Evolutionary conservation across 2,888 invertebrate species (phyloP).

Genomic region (Carcina quercana): DNA sequence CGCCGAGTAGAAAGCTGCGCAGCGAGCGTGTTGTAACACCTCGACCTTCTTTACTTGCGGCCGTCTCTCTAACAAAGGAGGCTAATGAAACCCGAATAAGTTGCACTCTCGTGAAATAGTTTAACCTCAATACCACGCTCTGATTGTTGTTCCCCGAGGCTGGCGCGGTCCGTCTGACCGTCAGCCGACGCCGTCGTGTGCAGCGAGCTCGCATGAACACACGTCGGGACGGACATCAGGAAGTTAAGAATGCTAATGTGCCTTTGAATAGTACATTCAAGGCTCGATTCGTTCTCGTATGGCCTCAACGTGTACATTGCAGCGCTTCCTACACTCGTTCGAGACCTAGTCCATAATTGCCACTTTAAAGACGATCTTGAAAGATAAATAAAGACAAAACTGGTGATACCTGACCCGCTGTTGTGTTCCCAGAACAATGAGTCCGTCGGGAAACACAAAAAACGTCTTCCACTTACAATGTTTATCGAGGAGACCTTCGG

Average conservation of each 20-base stretch:
- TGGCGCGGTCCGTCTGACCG: conserved; percentile 29
- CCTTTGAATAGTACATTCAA: conserved; percentile 68
- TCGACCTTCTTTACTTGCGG: conserved; percentile 65
- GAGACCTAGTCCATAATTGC: conserved; percentile 23
- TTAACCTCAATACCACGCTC: conserved; percentile 62
- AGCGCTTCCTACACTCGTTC: conserved; percentile 47
- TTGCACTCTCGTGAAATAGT: conserved; percentile 47
- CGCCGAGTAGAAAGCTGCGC: conserved; percentile 68
- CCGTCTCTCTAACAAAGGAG: conserved; percentile 57
- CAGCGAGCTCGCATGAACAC: conserved; percentile 35
- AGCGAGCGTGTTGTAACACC: conserved; percentile 66
- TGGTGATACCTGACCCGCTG: neutral
- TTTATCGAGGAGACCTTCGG: conserved; percentile 32
- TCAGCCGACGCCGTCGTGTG: conserved; percentile 31
- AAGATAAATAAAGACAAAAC: neutral
- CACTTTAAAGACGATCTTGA: neutral
- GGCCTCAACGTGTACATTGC: conserved; percentile 58
- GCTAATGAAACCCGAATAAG: conserved; percentile 49
- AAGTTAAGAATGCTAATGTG: conserved; percentile 67
- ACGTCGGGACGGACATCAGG: conserved; percentile 55
- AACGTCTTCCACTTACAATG: conserved; percentile 26
- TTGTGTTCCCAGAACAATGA: conserved; percentile 4
- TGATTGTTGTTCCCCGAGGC: conserved; percentile 47
- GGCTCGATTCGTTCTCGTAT: conserved; percentile 57
- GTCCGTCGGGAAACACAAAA: conserved; percentile 16